Conservation (phyloP, 2,113 vertebrate genomes). For the Felis chaus region DNA sequence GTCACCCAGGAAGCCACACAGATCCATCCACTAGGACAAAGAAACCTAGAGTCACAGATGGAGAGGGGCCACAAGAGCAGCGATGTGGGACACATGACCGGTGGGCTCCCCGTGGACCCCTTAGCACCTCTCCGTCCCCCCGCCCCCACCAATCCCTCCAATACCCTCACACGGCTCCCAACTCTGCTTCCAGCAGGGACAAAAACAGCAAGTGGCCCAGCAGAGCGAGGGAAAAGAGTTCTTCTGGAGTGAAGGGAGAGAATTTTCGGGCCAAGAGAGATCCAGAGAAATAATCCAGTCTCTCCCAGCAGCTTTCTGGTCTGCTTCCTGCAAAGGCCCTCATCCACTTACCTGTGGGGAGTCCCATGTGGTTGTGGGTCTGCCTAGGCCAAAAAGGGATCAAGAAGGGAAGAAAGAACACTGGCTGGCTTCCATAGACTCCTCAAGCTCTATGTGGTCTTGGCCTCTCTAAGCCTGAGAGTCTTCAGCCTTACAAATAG, state of each 20-base stretch:
- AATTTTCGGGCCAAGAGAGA: neutral
- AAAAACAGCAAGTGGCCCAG: neutral
- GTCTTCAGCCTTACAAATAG: neutral
- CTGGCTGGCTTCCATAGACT: neutral
- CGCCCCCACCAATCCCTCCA: too few species aligned
- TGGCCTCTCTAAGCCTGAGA: neutral
- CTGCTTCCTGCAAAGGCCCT: neutral
- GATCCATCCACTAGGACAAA: neutral
- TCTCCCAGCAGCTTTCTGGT: neutral
- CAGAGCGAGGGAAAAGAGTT: neutral
- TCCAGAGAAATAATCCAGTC: neutral
- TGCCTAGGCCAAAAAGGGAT: neutral
- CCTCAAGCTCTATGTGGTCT: neutral
- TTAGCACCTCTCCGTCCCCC: neutral
- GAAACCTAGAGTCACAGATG: neutral
- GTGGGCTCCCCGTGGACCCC: neutral
- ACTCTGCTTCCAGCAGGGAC: neutral
- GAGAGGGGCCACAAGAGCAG: neutral
- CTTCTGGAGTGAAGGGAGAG: neutral
- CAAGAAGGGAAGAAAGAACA: neutral
- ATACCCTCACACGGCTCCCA: neutral
- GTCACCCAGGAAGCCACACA: neutral
- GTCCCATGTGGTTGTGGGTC: neutral
- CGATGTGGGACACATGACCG: fast-evolving
- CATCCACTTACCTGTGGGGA: neutral